These are phyloP conservation scores for Drosophila athabasca DNA, from an alignment of 1,140 invertebrate genomes.

Conservation along the genomic window DNA sequence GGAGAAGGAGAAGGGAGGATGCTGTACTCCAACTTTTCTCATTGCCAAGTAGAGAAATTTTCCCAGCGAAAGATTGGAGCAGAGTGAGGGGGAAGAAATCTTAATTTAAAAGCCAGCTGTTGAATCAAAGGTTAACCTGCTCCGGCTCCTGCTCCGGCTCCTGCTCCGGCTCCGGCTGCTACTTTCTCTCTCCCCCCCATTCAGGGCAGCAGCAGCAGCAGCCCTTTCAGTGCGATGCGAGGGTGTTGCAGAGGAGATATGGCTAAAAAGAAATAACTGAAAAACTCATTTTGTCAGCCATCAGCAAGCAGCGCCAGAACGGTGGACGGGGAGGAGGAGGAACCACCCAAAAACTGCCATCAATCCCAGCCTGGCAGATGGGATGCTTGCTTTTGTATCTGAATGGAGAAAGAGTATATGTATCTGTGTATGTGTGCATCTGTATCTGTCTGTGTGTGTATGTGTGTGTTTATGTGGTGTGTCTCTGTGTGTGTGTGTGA, in stretches of 20 bases:
- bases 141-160: slow-evolving; percentile 34
- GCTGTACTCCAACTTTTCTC: slow-evolving; percentile 51
- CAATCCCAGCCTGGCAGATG: slow-evolving; percentile 24
- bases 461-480: slow-evolving; percentile 9
- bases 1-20: slow-evolving; percentile 30
- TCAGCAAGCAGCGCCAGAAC: slow-evolving; percentile 22
- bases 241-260: slow-evolving; percentile 4
- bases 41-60: slow-evolving; percentile 54
- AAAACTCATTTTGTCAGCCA: slow-evolving; percentile 77
- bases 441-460: background rate
- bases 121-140: slow-evolving; percentile 79
- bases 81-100: slow-evolving; percentile 46
- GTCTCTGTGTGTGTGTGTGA: background rate
- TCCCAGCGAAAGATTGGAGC: slow-evolving; percentile 8
- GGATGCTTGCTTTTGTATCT: too few species aligned
- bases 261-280: slow-evolving; percentile 45
- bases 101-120: slow-evolving; percentile 82
- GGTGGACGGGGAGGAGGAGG: background rate
- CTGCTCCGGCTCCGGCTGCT: slow-evolving; percentile 11
- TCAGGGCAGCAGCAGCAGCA: slow-evolving; percentile 2
- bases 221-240: slow-evolving; percentile 16
- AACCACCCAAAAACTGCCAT: slow-evolving; percentile 32
- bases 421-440: background rate
- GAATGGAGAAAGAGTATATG: too few species aligned
- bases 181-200: slow-evolving; percentile 1